Evolutionary conservation across 2,113 vertebrate species (phyloP).

Genomic region (Echinops telfairi): DNA sequence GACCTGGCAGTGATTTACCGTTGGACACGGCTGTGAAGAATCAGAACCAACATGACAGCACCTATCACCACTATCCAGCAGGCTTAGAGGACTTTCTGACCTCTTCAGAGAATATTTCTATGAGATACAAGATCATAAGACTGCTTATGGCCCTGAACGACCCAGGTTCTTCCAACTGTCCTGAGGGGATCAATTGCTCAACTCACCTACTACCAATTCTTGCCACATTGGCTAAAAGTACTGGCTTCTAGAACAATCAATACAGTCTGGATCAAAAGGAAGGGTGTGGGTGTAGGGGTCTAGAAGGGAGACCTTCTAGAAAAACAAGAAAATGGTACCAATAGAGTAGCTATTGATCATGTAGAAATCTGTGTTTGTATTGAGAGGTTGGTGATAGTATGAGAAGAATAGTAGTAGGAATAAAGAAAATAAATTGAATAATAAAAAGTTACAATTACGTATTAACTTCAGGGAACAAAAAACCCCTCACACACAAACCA

Average conservation of each 20-base stretch:
- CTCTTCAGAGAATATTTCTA: not conserved
- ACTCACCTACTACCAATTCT: not conserved
- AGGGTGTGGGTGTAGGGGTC: too few species aligned
- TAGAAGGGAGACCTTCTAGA: not conserved
- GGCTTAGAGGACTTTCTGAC: not conserved
- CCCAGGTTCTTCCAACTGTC: not conserved
- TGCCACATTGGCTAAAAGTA: not conserved
- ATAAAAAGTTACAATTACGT: not conserved
- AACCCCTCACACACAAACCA: too few species aligned
- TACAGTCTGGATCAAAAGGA: not conserved
- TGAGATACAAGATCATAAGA: too few species aligned
- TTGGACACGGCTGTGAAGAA: too few species aligned
- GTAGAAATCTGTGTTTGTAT: not conserved
- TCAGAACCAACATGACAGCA: too few species aligned
- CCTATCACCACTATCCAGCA: too few species aligned
- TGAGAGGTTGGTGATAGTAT: too few species aligned
- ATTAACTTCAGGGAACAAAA: conserved; percentile 24
- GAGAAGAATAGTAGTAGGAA: not conserved
- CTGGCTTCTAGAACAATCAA: not conserved
- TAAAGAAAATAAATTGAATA: not conserved
- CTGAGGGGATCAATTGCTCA: too few species aligned
- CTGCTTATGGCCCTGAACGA: too few species aligned
- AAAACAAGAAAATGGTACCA: too few species aligned
- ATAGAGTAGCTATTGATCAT: fast-evolving
- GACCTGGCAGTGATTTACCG: too few species aligned